Percentiles rank a stretch among this genome's conserved stretches.
phyloP scores from a whole-genome alignment of 2,113 vertebrate species.

The Phalacrocorax carbo region DNA sequence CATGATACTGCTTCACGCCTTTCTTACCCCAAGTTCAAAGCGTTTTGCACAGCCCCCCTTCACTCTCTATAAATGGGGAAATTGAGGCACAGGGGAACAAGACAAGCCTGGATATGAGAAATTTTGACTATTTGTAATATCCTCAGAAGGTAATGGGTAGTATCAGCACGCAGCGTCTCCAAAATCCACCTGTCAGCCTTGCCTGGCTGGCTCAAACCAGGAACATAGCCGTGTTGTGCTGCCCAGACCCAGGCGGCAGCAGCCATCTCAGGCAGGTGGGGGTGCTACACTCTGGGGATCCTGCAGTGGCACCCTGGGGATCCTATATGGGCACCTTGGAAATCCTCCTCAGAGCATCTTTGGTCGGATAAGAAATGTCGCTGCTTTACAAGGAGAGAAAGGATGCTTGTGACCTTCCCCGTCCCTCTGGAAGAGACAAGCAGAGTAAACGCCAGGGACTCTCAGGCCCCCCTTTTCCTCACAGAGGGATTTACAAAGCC shows the following conservation, averaged over 20 bases:
- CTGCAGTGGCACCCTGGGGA: not conserved
- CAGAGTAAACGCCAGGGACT: fast-evolving
- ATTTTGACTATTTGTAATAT: fast-evolving
- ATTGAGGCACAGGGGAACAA: not conserved
- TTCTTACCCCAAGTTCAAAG: not conserved
- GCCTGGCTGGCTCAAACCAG: not conserved
- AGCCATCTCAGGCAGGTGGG: fast-evolving
- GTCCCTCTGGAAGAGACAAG: not conserved
- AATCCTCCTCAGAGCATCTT: not conserved
- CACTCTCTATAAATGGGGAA: not conserved
- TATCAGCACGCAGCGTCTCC: not conserved
- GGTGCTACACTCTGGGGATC: no score
- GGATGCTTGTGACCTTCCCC: not conserved
- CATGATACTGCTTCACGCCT: not conserved
- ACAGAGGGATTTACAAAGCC: not conserved
- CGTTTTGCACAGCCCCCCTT: not conserved
- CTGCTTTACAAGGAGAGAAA: not conserved
- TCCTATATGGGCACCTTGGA: not conserved
- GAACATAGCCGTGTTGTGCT: fast-evolving
- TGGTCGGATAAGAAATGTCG: fast-evolving
- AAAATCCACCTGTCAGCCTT: not conserved
- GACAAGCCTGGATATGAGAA: not conserved
- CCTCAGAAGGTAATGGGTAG: fast-evolving
- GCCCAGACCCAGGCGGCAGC: not conserved
- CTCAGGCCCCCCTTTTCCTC: not conserved